Conservation (phyloP, 2,797 vertebrate species). For the Tangara arthus region DNA sequence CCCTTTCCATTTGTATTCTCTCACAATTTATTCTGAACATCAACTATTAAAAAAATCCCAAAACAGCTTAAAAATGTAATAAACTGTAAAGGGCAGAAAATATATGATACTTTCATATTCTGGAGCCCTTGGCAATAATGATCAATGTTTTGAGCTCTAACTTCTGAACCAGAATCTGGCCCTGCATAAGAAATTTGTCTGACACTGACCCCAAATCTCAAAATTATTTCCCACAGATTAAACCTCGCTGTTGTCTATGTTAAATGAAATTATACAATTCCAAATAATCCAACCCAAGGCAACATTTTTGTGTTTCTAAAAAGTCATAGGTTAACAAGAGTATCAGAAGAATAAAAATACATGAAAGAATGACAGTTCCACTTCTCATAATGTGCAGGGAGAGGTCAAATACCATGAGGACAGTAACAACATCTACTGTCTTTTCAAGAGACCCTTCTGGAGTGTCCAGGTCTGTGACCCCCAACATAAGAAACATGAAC, state of each 20-base stretch:
- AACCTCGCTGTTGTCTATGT: neutral
- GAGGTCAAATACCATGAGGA: neutral
- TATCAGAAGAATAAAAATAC: neutral
- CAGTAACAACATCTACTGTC: neutral
- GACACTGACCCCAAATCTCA: neutral
- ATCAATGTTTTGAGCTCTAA: neutral
- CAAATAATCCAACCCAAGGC: neutral
- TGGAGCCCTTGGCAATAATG: neutral
- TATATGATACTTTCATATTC: neutral
- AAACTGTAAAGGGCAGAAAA: neutral
- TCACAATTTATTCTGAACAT: neutral
- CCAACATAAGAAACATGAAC: neutral
- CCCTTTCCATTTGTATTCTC: neutral
- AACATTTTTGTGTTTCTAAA: neutral
- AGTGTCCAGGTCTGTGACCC: rapidly evolving
- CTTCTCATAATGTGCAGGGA: neutral
- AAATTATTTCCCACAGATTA: neutral
- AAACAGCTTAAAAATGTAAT: neutral
- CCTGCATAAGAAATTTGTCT: neutral
- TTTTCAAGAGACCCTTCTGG: neutral
- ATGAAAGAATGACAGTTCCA: neutral
- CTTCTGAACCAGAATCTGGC: neutral
- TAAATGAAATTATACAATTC: neutral
- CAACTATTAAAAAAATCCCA: neutral
- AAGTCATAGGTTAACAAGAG: neutral